phyloP scores from a whole-genome alignment of 2,797 vertebrate species.

The Peromyscus attwateri region DNA sequence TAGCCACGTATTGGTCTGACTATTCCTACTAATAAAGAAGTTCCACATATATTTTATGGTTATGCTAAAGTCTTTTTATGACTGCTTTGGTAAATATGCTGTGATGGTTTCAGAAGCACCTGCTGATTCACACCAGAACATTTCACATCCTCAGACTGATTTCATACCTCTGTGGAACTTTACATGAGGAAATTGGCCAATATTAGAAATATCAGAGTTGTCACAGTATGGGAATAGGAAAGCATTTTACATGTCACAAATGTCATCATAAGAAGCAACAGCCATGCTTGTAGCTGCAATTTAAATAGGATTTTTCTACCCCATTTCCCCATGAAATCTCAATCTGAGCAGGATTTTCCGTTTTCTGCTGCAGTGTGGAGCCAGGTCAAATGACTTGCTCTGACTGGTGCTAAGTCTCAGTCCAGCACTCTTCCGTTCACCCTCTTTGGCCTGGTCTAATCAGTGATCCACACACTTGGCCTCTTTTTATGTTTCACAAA shows the following conservation, averaged over 20 bases:
- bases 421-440: not conserved
- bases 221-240: not conserved
- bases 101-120: not conserved
- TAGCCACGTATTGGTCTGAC: not conserved
- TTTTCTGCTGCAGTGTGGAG: not conserved
- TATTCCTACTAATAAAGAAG: not conserved
- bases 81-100: not conserved
- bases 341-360: not conserved
- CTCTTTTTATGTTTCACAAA: constrained; percentile 19
- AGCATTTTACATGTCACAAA: not conserved
- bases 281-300: not conserved
- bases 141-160: not conserved
- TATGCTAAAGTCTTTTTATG: not conserved
- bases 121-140: not conserved
- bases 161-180: not conserved
- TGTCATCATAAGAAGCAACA: constrained; percentile 2
- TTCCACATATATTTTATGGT: not conserved
- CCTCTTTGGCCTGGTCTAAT: constrained; percentile 14
- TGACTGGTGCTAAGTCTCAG: not conserved
- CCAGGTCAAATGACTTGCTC: constrained; percentile 32
- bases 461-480: constrained; percentile 22
- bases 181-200: not conserved
- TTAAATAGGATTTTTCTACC: constrained; percentile 36
- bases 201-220: constrained; percentile 1
- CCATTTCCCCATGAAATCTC: constrained; percentile 23